Base-by-base conservation (phyloP, 2,113 vertebrate species). In the Xenopus borealis region DNA sequence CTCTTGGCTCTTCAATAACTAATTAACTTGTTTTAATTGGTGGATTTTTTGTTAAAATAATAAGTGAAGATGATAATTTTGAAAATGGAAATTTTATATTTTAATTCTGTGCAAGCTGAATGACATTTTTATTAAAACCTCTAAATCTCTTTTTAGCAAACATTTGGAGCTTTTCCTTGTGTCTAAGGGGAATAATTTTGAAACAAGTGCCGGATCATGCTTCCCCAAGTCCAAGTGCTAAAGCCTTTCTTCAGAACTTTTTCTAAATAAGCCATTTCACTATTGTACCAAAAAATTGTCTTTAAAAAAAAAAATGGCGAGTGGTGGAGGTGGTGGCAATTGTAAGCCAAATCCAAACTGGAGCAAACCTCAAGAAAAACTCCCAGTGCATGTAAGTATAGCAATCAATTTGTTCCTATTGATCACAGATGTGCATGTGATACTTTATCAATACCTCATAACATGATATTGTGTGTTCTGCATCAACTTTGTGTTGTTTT, bases 301-400 rank as follows among this genome's bases (percentile, higher is more conserved):
- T 27, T 27, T 2, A 27, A 27, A 27, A 27, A 27, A 40, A 40
- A 40, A 40, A 50, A 87, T 87, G 88, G 85, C 85, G 78, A 83
- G 80, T 33, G 76, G 71, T 23, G 79, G 85, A 18, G 79, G 69
- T 1, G 82, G 83, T 9, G 62, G 85, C 55, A 83, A 84, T 58
- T 80, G 87, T 79, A 71, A 80, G 81, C n/a, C 81, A 75, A 61
- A 79, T 84, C 64, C 82, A 18, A 57, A 83, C 9, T 84, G 87
- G 83, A 78, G 83, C 19, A 78, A 66, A 0, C 80, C 82, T 12
- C 85, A 86, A 72, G 86, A 89, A 79, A 88, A 88, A 71, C 82
- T 88, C 67, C 86, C 87, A 1, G 87, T 89, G 58, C 89, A 88
- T 72, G 86, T 88, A 78, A 86, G 86, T 85, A 78, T 23, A 18